Evolutionary conservation across 1,140 invertebrate genomes (phyloP), one percentile per base, ranked within the genome.

Genomic region (Apis mellifera): DNA sequence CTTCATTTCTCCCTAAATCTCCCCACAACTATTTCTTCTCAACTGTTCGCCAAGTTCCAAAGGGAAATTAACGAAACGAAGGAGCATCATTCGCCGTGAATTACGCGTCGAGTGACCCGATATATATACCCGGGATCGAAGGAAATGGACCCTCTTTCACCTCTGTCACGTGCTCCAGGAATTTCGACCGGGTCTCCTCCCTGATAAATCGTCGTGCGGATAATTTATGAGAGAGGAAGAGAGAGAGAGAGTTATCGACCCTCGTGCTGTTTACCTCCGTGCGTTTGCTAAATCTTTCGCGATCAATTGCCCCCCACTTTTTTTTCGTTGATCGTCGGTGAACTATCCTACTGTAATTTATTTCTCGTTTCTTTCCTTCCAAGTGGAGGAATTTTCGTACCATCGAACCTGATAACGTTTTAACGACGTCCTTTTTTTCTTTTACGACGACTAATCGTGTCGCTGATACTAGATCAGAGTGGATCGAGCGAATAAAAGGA

Each of bases 221-320:
- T 81, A 81, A 81, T 81, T 81, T 81, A 81, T 74, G 71, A 74
- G 32, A 59, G 62, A 42, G 62, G 52, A 54, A 48, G 68, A 78
- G 66, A 42, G 32, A 42, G 13, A 54, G n/a, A 23, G 50, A 8
- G 57, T 42, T 5, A 2, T 42, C 32, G 32, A 42, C 32, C 64
- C 17, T 54, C 62, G 64, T 55, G 71, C 62, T 81, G 79, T 81
- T 81, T 81, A 81, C 79, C 23, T 11, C 54, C 15, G n/a, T 23
- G 23, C 79, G 72, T 81, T 81, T 81, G 79, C 72, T 81, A 81
- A 76, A 81, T 81, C 79, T 75, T 81, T 11, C 79, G 19, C 79
- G 79, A 81, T 76, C 79, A 81, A 81, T 81, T 76, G 79, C 42
- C 15, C 48, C 62, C 32, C 4, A 0, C 32, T 0, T 11, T 9